Conservation (phyloP, 2,888 invertebrate genomes). For the Scaptomyza parva region DNA sequence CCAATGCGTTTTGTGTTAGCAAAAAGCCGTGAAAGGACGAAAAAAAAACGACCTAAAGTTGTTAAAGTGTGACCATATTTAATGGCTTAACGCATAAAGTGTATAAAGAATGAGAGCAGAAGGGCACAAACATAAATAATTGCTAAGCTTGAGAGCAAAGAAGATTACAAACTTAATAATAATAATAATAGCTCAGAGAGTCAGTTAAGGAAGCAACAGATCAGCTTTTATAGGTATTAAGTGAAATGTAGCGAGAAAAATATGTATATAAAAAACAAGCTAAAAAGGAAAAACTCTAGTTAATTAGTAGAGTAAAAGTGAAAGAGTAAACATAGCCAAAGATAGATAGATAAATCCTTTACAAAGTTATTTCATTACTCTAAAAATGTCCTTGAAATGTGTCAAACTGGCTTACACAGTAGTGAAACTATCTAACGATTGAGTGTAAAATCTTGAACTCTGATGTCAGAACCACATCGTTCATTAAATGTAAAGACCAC, state of each 20-base stretch:
- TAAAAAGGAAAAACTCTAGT: not conserved
- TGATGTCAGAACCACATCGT: slow-evolving; percentile 53
- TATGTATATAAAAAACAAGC: not conserved
- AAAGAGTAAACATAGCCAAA: no score
- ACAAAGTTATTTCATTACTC: slow-evolving; percentile 5
- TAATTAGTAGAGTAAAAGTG: no score
- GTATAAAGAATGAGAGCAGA: not conserved
- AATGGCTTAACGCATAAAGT: slow-evolving; percentile 28
- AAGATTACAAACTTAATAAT: not conserved
- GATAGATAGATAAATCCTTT: slow-evolving; percentile 17
- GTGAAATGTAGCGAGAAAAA: not conserved
- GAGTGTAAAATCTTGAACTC: slow-evolving; percentile 49
- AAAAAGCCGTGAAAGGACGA: not conserved
- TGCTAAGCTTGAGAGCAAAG: not conserved
- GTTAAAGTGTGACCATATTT: slow-evolving; percentile 34
- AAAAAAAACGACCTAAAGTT: slow-evolving; percentile 22
- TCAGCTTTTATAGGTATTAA: not conserved
- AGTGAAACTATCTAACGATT: slow-evolving; percentile 22
- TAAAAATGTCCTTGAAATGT: slow-evolving; percentile 18
- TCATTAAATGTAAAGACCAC: slow-evolving; percentile 40
- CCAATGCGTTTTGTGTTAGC: not conserved
- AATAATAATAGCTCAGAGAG: not conserved
- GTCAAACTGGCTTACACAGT: not conserved
- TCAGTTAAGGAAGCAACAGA: not conserved
- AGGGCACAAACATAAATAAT: not conserved